phyloP scores from a whole-genome alignment of 2,888 invertebrate genomes.

The Diarsia brunnea region DNA sequence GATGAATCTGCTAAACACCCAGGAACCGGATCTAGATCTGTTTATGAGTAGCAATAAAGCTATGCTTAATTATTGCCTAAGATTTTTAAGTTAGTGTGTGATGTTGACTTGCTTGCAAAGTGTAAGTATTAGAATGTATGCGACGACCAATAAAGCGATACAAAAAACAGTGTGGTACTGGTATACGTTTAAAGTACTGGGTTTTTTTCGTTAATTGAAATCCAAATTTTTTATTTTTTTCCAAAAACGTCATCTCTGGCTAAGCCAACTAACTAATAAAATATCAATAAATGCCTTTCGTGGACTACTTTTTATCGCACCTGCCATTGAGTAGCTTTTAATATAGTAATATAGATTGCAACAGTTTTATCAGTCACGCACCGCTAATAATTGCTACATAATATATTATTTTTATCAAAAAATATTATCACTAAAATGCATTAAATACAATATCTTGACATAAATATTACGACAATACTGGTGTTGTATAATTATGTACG shows the following conservation, averaged over 20 bases:
- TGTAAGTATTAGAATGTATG: no score
- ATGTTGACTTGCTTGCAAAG: no score
- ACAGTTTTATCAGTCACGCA: background rate
- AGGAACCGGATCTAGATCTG: no score
- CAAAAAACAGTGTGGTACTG: no score
- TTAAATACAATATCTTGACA: no score
- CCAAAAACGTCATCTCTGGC: background rate
- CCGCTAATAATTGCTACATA: conserved; percentile 1
- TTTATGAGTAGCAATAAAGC: no score
- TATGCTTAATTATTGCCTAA: no score
- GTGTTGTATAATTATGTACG: background rate
- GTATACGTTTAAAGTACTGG: background rate
- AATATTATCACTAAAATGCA: background rate
- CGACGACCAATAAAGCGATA: no score
- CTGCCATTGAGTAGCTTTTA: background rate
- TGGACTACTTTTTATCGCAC: background rate
- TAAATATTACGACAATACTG: no score
- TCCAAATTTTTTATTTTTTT: background rate
- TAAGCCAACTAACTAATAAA: background rate
- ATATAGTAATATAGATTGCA: background rate
- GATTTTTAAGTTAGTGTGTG: no score
- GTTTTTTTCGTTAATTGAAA: background rate
- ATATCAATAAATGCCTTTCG: background rate
- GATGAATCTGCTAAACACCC: no score
- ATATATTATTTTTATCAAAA: conserved; percentile 7